Evolutionary conservation across 2,797 vertebrate genomes (phyloP).

Genomic region (Limnodromus scolopaceus): DNA sequence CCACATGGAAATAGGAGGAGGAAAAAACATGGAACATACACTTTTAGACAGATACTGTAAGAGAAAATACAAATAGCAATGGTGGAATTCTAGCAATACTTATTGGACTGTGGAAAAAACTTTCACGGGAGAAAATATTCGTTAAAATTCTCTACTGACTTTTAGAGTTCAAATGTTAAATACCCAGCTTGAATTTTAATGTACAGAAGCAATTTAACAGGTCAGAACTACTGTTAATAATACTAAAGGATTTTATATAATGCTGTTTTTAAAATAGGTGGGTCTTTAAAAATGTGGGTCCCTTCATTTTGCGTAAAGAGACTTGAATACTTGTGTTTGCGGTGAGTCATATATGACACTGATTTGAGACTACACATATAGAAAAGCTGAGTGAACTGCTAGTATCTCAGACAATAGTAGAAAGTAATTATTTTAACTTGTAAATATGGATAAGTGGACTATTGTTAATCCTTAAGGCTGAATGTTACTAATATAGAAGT

Average conservation of each 20-base stretch:
- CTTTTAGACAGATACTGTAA: neutral
- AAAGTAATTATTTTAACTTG: neutral
- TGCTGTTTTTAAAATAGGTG: neutral
- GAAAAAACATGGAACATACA: conserved; percentile 27
- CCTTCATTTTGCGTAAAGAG: neutral
- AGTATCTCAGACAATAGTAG: neutral
- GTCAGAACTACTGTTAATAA: neutral
- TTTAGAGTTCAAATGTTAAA: neutral
- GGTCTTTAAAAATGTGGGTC: neutral
- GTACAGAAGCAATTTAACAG: neutral
- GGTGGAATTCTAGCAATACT: neutral
- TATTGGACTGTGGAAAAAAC: neutral
- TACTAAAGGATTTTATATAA: neutral
- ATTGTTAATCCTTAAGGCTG: neutral
- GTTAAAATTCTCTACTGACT: neutral
- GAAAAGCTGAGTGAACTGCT: neutral
- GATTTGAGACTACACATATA: neutral
- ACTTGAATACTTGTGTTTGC: neutral
- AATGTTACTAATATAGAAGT: neutral
- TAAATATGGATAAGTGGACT: neutral
- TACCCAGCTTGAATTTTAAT: neutral
- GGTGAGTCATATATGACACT: neutral
- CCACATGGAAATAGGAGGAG: conserved; percentile 19
- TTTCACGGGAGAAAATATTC: neutral
- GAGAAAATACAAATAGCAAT: neutral